Evolutionary conservation across 2,113 vertebrate species (phyloP).

Genomic region (Willisornis vidua): DNA sequence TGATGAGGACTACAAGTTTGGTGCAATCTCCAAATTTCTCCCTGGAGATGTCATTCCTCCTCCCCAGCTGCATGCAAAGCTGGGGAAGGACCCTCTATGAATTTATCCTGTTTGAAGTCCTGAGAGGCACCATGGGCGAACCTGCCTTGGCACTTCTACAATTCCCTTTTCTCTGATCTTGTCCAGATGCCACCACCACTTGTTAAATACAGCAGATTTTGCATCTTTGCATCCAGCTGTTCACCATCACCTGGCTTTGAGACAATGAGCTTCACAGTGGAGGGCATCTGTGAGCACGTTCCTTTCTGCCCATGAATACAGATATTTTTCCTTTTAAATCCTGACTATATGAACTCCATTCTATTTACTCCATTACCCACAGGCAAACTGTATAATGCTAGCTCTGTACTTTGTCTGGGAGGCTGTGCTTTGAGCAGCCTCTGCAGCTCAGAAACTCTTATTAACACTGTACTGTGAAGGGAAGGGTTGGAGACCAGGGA

Average conservation of each 20-base stretch:
- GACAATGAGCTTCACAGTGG: background rate
- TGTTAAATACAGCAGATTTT: conserved; percentile 26
- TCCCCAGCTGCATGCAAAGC: background rate
- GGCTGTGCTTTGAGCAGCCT: conserved; percentile 37
- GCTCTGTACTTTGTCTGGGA: conserved; percentile 23
- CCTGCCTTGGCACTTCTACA: background rate
- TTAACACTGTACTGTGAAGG: background rate
- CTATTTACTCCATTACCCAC: conserved; percentile 62
- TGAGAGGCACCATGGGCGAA: background rate
- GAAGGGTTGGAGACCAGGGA: conserved; percentile 1
- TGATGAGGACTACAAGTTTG: background rate
- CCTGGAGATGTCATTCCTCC: background rate
- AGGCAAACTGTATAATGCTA: conserved; percentile 70
- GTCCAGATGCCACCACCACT: conserved; percentile 39
- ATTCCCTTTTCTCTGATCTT: conserved; percentile 23
- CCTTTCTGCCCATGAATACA: conserved; percentile 12
- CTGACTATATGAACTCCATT: conserved; percentile 36
- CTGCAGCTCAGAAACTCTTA: conserved; percentile 28
- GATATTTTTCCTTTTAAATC: conserved; percentile 36
- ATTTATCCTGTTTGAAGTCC: background rate
- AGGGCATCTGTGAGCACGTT: background rate
- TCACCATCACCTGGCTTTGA: background rate
- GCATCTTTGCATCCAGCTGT: background rate
- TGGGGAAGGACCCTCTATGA: background rate
- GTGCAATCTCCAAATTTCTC: background rate